phyloP scores from a whole-genome alignment of 2,797 vertebrate species.

The Spinibarbus caldwelli region DNA sequence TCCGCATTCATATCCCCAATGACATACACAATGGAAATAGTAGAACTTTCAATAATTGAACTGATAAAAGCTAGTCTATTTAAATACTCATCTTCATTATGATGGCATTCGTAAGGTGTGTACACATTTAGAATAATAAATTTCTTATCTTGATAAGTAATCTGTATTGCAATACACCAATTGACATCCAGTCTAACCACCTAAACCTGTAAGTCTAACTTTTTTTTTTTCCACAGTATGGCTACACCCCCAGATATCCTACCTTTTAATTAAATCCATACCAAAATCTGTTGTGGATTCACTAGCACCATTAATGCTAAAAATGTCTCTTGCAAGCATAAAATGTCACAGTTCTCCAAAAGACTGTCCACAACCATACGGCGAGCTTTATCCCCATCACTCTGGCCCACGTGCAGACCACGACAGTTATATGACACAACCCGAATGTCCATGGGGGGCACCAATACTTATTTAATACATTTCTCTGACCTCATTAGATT shows the following conservation, averaged over 20 bases:
- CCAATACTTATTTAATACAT: not conserved
- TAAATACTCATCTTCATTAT: too few species aligned
- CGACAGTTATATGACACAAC: not conserved
- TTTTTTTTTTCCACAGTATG: not conserved
- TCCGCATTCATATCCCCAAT: too few species aligned
- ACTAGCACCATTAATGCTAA: not conserved
- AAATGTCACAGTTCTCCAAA: not conserved
- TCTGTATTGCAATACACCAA: not conserved
- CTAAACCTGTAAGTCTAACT: not conserved
- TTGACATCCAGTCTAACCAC: not conserved
- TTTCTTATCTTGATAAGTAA: not conserved
- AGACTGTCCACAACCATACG: not conserved
- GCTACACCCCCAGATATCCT: not conserved
- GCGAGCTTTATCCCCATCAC: not conserved
- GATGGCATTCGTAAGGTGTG: not conserved
- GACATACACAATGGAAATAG: too few species aligned
- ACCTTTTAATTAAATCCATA: not conserved
- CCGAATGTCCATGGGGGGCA: not conserved
- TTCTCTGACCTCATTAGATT: slow-evolving; percentile 3
- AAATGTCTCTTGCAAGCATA: not conserved
- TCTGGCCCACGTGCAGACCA: not conserved
- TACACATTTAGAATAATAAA: not conserved
- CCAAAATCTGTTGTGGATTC: not conserved
- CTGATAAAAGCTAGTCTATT: too few species aligned
- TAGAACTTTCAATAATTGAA: too few species aligned